Conservation (phyloP, 1,140 invertebrate genomes). For the Amphibalanus amphitrite region DNA sequence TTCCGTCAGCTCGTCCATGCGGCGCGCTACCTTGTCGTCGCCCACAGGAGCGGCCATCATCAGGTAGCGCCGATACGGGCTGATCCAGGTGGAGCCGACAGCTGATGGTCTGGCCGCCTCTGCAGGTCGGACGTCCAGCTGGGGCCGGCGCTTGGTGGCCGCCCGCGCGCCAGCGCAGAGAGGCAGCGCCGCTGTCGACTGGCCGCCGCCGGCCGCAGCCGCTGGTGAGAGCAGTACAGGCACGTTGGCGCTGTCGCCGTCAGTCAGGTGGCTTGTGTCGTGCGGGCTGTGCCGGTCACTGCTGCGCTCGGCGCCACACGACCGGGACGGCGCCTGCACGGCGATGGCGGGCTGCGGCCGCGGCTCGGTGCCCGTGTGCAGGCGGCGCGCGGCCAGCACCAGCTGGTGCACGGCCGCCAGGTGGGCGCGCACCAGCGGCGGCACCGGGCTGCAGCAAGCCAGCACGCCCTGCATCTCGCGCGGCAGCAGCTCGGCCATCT, state of each 20-base stretch:
- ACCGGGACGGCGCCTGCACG: not conserved
- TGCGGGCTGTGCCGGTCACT: not conserved
- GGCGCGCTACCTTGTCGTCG: not conserved
- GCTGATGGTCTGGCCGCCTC: not conserved
- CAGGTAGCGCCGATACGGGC: not conserved
- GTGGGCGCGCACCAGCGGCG: constrained; percentile 62
- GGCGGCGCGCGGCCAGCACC: constrained; percentile 46
- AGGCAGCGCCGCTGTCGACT: not conserved
- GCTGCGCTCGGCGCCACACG: not conserved
- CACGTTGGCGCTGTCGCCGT: not conserved
- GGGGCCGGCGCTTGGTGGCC: not conserved
- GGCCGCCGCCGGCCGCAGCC: too few relatives aligned
- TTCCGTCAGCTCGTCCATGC: not conserved
- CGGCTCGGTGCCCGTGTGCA: constrained; percentile 20
- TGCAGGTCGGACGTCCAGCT: not conserved
- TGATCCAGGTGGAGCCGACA: not conserved
- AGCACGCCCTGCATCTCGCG: constrained; percentile 83
- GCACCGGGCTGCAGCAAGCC: constrained; percentile 85
- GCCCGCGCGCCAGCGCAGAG: too few relatives aligned
- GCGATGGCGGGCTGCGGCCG: not conserved
- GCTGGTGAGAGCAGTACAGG: not conserved
- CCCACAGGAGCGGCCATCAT: not conserved
- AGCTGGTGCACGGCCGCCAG: constrained; percentile 56
- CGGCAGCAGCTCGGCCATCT: constrained; percentile 77
- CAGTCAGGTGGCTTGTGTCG: not conserved